Evolutionary conservation across 2,888 invertebrate genomes (phyloP).

Genomic region (Epirrhoe alternata): DNA sequence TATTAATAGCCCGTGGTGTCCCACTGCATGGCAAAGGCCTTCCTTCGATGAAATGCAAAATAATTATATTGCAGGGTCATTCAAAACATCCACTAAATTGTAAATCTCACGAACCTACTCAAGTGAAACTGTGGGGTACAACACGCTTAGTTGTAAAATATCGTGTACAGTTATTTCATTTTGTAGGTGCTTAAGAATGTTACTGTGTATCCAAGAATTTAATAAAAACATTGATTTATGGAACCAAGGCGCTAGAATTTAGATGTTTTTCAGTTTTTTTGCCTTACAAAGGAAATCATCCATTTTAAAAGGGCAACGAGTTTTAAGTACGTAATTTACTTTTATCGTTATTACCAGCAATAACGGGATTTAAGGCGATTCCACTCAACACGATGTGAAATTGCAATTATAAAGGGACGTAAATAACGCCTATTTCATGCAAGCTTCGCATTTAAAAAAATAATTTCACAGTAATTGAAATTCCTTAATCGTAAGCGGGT

Average conservation of each 20-base stretch:
- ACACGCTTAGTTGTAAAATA: neutral
- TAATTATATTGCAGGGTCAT: no score
- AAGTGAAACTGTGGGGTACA: neutral
- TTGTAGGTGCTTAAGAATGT: neutral
- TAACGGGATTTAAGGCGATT: slow-evolving; percentile 58
- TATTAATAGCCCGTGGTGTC: no score
- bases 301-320: slow-evolving; percentile 43
- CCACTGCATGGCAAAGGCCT: no score
- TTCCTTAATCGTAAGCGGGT: neutral
- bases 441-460: slow-evolving; percentile 45
- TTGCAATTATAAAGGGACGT: slow-evolving; percentile 53
- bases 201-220: neutral
- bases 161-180: neutral
- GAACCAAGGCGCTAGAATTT: slow-evolving; percentile 3
- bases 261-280: slow-evolving; percentile 26
- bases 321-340: slow-evolving; percentile 56
- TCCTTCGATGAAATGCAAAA: no score
- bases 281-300: slow-evolving; percentile 25
- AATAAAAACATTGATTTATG: slow-evolving; percentile 17
- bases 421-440: slow-evolving; percentile 51
- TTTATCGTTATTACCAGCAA: slow-evolving; percentile 60
- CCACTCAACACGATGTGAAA: slow-evolving; percentile 52
- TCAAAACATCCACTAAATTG: no score
- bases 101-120: no score
- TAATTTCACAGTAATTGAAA: slow-evolving; percentile 3